A percentile compares a stretch with the other conserved stretches of the same genome.
Conservation (phyloP, 2,797 vertebrate genomes). For the Pantherophis vulpinus region DNA sequence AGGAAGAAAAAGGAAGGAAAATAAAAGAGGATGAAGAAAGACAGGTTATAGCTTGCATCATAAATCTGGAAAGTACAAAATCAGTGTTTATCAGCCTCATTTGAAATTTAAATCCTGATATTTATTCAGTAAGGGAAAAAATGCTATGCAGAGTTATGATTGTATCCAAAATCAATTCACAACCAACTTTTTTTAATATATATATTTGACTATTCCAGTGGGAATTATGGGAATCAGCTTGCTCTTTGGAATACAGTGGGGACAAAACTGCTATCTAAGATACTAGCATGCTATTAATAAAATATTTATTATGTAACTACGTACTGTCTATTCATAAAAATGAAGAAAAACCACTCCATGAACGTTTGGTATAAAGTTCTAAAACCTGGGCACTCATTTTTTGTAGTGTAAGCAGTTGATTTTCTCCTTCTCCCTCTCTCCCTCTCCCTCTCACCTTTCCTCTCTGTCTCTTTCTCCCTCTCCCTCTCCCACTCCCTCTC, state of each 20-base stretch:
- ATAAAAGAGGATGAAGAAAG: not conserved
- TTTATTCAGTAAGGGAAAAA: conserved; percentile 23
- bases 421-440: not conserved
- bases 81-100: conserved; percentile 16
- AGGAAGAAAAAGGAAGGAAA: not conserved
- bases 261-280: not conserved
- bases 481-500: not conserved
- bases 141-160: conserved; percentile 33
- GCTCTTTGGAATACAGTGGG: conserved; percentile 25
- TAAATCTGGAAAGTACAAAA: conserved; percentile 19
- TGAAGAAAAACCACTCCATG: not conserved
- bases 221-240: conserved; percentile 25
- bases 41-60: not conserved
- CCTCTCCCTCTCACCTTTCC: too few relatives aligned
- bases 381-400: not conserved
- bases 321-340: not conserved
- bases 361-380: not conserved
- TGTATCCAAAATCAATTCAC: conserved; percentile 54
- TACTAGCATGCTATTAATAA: not conserved
- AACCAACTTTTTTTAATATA: not conserved
- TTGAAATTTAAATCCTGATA: conserved; percentile 41
- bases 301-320: not conserved
- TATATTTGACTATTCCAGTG: conserved; percentile 33
- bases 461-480: not conserved
- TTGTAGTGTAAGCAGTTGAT: not conserved